Base-by-base conservation (phyloP, 2,888 invertebrate species). In the Aphodius granarius region DNA sequence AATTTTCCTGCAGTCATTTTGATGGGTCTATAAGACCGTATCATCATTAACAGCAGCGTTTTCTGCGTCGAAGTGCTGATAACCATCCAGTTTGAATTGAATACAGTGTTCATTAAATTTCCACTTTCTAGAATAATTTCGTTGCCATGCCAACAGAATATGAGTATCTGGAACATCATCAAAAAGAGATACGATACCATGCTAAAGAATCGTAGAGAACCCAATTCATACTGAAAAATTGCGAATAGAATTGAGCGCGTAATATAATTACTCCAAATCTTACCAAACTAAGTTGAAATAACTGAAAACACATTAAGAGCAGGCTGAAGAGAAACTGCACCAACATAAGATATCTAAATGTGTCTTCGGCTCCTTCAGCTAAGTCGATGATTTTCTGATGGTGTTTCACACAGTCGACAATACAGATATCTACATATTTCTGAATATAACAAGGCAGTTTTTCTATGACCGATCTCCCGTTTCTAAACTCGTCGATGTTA, bases 101-200 rank as follows among this genome's bases (percentile, higher is more conserved):
- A 72, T 22, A 75, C 75, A 17, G 75, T 74, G 13, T 75, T 22
- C 0, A 68, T 74, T 2, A 80, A 17, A 15, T 43, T 63, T 13
- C 66, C 75, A 65, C 78, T 80, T 20, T 73, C 65, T 9, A 78
- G 17, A 22, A 75, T 76, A n/a, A 78, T 63, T 72, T 80, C 80
- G 21, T 80, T 80, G 13, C 80, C 80, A 70, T 75, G 77, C 80
- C 80, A 80, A 6, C 80, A 80, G 43, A 73, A 80, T 5, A 79
- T 21, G 68, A 77, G 76, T 20, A 78, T 63, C 76, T 80, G 79
- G 63, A 76, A 75, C 6, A 78, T 66, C 17, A 79, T 76, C 22
- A 78, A 21, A 17, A 78, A 23, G 20, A 78, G 78, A 18, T 78
- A 79, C 3, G 65, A 72, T 13, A 74, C 63, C 73, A 76, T 78